These are phyloP conservation scores for Polylopha cassiicola DNA, from an alignment of 2,888 invertebrate species.

Conservation along the genomic window DNA sequence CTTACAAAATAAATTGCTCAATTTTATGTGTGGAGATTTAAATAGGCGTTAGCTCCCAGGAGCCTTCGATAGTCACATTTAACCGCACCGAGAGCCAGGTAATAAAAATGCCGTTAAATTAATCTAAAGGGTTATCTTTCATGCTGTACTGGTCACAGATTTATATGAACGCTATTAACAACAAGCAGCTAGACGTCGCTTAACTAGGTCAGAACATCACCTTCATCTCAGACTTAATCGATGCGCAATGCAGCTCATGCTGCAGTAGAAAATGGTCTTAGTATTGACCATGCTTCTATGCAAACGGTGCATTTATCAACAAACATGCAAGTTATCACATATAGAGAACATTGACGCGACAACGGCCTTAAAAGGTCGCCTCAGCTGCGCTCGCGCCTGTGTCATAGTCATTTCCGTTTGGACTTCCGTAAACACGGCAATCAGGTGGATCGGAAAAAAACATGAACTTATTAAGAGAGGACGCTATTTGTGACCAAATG, in stretches of 20 bases:
- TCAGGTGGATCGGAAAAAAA: constrained; percentile 30
- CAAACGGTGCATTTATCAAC: neutral
- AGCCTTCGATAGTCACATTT: neutral
- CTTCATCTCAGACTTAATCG: constrained; percentile 4
- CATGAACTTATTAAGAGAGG: constrained; percentile 20
- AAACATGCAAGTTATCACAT: neutral
- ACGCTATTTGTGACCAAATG: constrained; percentile 16
- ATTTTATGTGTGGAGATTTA: constrained; percentile 2
- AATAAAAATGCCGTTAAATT: neutral
- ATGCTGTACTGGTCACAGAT: constrained; percentile 3
- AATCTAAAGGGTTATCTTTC: neutral
- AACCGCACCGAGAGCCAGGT: neutral
- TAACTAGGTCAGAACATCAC: constrained; percentile 21
- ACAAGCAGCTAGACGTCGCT: no score
- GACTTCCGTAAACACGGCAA: constrained; percentile 49
- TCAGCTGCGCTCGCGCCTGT: constrained; percentile 16
- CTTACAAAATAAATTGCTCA: constrained; percentile 8
- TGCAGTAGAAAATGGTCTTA: constrained; percentile 1
- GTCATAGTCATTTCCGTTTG: constrained; percentile 34
- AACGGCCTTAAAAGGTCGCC: constrained; percentile 19
- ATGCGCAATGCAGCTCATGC: constrained; percentile 7
- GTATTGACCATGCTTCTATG: neutral
- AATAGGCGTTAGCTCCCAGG: constrained; percentile 1
- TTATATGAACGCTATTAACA: no score
- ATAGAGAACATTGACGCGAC: constrained; percentile 8